A percentile compares a stretch with the other conserved stretches of the same genome.
Evolutionary conservation across 1,140 invertebrate species (phyloP).

Genomic region (Acromyrmex echinatior): DNA sequence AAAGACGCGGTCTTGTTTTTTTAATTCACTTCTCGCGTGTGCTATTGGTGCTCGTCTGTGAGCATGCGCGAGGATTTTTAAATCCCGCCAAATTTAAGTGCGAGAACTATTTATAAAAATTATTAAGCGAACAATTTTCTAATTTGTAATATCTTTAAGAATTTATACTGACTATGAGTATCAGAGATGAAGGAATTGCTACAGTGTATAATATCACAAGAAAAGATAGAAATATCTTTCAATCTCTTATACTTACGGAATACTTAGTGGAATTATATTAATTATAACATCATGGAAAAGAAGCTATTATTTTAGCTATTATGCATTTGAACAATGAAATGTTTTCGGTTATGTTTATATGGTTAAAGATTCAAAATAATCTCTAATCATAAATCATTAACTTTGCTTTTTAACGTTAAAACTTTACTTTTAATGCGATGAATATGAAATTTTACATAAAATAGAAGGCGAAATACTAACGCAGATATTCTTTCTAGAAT

Average conservation of each 20-base stretch:
- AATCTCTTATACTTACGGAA: background rate
- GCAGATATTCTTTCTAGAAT: no score
- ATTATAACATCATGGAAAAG: background rate
- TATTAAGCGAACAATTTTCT: background rate
- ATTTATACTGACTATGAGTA: no score
- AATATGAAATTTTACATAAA: no score
- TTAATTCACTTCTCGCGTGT: no score
- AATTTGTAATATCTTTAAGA: no score
- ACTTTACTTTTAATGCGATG: no score
- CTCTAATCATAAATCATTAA: no score
- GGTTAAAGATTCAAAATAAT: no score
- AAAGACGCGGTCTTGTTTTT: no score
- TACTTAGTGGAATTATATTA: background rate
- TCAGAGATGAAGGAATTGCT: background rate
- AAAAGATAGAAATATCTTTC: background rate
- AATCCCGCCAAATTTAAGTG: background rate
- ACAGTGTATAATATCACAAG: background rate
- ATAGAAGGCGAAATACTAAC: no score
- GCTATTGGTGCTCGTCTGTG: background rate
- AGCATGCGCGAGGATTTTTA: background rate
- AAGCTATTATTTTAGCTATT: background rate
- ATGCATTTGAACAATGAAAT: background rate
- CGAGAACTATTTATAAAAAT: background rate
- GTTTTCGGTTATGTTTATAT: no score
- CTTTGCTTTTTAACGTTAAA: no score